phyloP scores from a whole-genome alignment of 2,888 invertebrate genomes.

The Daptonema setosum region DNA sequence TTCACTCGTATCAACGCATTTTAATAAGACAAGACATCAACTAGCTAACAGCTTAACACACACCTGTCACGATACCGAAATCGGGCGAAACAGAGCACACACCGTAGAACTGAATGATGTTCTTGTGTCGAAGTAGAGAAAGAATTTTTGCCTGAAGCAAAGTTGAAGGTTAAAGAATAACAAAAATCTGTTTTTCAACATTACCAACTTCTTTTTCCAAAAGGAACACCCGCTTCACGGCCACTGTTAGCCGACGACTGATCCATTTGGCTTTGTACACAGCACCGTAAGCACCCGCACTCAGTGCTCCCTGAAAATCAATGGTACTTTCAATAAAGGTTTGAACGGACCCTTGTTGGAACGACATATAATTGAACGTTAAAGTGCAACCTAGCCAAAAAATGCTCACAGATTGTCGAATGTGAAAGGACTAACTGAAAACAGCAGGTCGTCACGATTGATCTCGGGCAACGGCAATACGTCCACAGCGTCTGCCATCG shows the following conservation, averaged over 20 bases:
- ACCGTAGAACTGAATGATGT: conserved; percentile 32
- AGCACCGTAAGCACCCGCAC: conserved; percentile 31
- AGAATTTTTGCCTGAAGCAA: conserved; percentile 28
- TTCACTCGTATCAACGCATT: too few species aligned
- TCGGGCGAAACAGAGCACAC: conserved; percentile 30
- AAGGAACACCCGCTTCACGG: conserved; percentile 29
- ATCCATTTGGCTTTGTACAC: conserved; percentile 30
- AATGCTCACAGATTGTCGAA: too few species aligned
- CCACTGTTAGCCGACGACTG: conserved; percentile 27
- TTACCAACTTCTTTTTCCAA: conserved; percentile 29
- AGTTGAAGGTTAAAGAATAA: not conserved
- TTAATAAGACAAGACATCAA: too few species aligned
- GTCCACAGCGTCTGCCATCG: too few species aligned
- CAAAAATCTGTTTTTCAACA: not conserved
- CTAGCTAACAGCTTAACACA: not conserved
- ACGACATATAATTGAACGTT: too few species aligned
- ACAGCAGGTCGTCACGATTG: not conserved
- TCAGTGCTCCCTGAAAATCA: not conserved
- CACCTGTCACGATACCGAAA: conserved; percentile 31
- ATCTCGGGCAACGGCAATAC: not conserved
- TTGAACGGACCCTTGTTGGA: too few species aligned
- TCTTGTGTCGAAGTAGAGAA: conserved; percentile 30
- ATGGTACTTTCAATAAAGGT: too few species aligned
- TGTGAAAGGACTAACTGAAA: too few species aligned
- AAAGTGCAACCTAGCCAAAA: too few species aligned